These are phyloP conservation scores for Montipora efflorescens DNA, from an alignment of 64 coral and sea anemone genomes.

Conservation along the genomic window DNA sequence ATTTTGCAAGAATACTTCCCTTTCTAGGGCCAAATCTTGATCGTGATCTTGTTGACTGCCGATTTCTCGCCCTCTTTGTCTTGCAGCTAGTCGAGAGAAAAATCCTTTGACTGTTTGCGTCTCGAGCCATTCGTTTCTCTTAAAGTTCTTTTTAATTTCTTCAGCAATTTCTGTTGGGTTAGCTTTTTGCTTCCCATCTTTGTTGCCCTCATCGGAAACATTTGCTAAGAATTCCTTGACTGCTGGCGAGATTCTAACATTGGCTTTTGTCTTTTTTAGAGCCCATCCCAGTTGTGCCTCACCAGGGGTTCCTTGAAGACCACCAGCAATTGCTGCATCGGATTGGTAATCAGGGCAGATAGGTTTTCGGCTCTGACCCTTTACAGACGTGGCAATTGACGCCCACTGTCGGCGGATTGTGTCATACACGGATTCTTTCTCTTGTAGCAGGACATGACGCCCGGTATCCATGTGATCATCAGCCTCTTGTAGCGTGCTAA, in stretches of 20 bases:
- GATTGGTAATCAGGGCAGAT: not conserved
- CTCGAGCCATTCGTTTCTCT: not conserved
- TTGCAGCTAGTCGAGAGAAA: not conserved
- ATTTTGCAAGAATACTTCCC: not conserved
- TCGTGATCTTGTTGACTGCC: not conserved
- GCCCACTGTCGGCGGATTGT: slow-evolving; percentile 4
- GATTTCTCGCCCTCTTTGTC: not conserved
- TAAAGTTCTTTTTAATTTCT: not conserved
- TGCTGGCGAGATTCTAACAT: slow-evolving; percentile 9
- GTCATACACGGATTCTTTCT: too few relatives aligned
- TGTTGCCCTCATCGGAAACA: slow-evolving; percentile 48
- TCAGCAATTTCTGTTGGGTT: slow-evolving; percentile 39
- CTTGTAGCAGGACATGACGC: too few relatives aligned
- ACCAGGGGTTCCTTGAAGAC: not conserved
- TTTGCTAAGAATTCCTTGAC: slow-evolving; percentile 45
- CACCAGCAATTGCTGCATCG: not conserved
- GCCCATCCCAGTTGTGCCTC: not conserved
- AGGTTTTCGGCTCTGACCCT: slow-evolving; percentile 27
- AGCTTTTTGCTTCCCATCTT: slow-evolving; percentile 51
- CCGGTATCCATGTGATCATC: not conserved
- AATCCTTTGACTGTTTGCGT: not conserved
- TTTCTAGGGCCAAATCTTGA: not conserved
- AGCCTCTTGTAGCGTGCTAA: not conserved
- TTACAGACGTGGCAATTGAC: not conserved
- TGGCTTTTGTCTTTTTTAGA: not conserved